Evolutionary conservation across 2,797 vertebrate genomes (phyloP).

Genomic region (Molossus molossus): DNA sequence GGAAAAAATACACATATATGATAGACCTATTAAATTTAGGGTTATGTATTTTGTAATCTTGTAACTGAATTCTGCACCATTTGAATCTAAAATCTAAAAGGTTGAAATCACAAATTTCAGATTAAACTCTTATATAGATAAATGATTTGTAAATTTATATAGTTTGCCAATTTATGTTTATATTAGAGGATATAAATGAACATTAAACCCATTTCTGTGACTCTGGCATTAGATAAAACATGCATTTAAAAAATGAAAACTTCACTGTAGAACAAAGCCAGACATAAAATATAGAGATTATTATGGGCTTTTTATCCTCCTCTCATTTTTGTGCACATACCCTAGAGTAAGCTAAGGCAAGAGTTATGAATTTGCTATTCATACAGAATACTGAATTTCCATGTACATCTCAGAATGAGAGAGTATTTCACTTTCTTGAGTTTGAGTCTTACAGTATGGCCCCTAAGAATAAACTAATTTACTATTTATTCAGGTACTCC

Average conservation of each 20-base stretch:
- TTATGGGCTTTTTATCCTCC: background rate
- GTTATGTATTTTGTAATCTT: background rate
- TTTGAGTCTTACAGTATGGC: background rate
- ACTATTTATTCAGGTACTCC: background rate
- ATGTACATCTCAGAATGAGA: background rate
- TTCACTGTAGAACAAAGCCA: background rate
- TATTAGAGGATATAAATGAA: background rate
- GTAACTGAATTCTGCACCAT: background rate
- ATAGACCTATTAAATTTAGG: background rate
- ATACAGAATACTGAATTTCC: background rate
- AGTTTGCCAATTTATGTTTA: background rate
- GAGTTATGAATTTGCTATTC: slow-evolving; percentile 2
- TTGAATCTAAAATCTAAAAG: background rate
- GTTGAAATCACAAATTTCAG: background rate
- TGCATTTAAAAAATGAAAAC: background rate
- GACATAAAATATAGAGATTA: background rate
- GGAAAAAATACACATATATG: background rate
- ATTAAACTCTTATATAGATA: background rate
- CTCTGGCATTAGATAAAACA: background rate
- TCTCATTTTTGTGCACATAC: background rate
- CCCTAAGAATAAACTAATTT: background rate
- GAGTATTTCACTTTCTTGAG: background rate
- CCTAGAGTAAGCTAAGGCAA: background rate
- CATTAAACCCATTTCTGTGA: background rate
- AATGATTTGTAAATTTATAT: background rate